These are phyloP conservation scores for Caenorhabditis remanei DNA, from an alignment of 1,140 invertebrate genomes.

Conservation along the genomic window DNA sequence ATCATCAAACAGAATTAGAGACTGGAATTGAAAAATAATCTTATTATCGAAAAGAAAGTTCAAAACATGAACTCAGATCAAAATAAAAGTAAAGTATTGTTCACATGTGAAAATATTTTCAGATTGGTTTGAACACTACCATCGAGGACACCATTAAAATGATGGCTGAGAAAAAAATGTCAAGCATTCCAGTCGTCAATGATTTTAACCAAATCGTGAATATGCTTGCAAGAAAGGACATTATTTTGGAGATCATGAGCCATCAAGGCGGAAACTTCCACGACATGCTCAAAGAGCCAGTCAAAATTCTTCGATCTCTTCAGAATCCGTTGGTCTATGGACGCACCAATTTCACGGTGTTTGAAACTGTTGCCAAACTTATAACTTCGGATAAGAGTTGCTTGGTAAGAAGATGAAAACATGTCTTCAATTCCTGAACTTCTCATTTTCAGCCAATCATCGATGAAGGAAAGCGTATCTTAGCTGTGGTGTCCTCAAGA, in stretches of 20 bases:
- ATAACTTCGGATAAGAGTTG: slow-evolving; percentile 33
- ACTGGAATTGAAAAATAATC: too few relatives aligned
- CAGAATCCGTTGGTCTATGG: slow-evolving; percentile 6
- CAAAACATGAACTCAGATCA: neutral
- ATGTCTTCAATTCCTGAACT: neutral
- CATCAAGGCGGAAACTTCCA: slow-evolving; percentile 46
- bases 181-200: slow-evolving; percentile 22
- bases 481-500: slow-evolving; percentile 4
- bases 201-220: slow-evolving; percentile 37
- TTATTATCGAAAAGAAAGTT: neutral
- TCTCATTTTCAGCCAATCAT: slow-evolving; percentile 26
- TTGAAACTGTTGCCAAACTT: slow-evolving; percentile 20
- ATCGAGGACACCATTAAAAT: slow-evolving; percentile 14
- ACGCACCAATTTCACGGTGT: neutral
- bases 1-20: too few relatives aligned
- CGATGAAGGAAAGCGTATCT: slow-evolving; percentile 38
- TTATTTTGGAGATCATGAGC: slow-evolving; percentile 18
- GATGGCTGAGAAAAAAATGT: slow-evolving; percentile 28
- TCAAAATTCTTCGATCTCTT: slow-evolving; percentile 7
- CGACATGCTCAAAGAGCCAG: slow-evolving; percentile 38
- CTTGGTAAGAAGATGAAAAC: neutral
- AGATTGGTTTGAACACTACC: slow-evolving; percentile 18
- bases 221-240: slow-evolving; percentile 43
- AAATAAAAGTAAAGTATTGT: neutral
- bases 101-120: neutral